These are phyloP conservation scores for Enteromius treurensis DNA, from an alignment of 2,797 vertebrate species.

Conservation along the genomic window DNA sequence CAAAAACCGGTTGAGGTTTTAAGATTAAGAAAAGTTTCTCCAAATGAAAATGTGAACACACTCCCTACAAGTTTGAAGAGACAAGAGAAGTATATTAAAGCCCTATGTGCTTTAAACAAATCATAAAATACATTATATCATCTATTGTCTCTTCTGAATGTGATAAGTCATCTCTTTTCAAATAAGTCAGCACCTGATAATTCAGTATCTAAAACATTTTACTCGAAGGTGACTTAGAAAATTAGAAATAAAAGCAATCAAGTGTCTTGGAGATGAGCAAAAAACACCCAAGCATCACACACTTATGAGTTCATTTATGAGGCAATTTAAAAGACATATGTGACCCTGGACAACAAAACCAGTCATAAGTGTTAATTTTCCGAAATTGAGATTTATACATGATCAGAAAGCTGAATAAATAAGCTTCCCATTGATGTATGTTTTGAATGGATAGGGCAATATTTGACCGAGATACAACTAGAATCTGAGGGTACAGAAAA, in stretches of 20 bases:
- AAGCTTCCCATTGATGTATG: no score
- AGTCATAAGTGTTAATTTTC: no score
- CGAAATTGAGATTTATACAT: no score
- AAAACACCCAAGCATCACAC: conserved; percentile 29
- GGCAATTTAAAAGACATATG: neutral
- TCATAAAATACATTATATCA: neutral
- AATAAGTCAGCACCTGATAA: conserved; percentile 14
- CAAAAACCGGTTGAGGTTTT: neutral
- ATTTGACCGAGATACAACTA: no score
- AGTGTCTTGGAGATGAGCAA: conserved; percentile 7
- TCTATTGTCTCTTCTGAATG: conserved; percentile 6
- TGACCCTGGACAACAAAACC: no score
- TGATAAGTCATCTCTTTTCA: conserved; percentile 8
- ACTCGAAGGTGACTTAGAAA: neutral
- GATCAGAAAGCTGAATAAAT: no score
- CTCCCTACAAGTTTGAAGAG: neutral
- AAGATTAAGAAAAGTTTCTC: neutral
- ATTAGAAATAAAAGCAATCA: conserved; percentile 18
- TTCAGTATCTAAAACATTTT: conserved; percentile 17
- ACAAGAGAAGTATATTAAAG: conserved; percentile 25
- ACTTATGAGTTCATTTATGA: neutral
- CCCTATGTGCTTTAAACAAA: neutral
- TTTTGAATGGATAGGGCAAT: no score
- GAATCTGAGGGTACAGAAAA: no score
- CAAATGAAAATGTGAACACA: neutral